A percentile compares a stretch with the other conserved stretches of the same genome.
Conservation (phyloP, 2,888 invertebrate genomes). For the Rhyacophila evoluta region DNA sequence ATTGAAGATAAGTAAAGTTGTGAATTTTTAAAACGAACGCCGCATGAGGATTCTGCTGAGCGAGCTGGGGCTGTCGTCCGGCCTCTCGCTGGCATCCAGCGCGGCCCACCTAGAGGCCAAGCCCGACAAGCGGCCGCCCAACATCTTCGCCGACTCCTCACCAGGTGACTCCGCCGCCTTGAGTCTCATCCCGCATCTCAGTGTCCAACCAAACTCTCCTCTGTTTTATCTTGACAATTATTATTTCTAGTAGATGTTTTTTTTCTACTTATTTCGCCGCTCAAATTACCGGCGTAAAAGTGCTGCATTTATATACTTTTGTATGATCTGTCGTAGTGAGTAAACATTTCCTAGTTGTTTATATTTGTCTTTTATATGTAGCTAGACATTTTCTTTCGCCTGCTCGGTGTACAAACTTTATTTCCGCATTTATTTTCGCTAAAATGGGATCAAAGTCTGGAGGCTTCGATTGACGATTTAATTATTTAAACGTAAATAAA, state of each 20-base stretch:
- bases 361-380: not conserved
- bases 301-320: not conserved
- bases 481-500: not conserved
- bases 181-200: not conserved
- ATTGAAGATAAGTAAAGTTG: too few species aligned
- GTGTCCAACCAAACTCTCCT: not conserved
- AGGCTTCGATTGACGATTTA: not conserved
- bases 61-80: conserved; percentile 70
- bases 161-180: conserved; percentile 47
- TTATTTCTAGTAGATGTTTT: not conserved
- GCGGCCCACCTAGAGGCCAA: conserved; percentile 68
- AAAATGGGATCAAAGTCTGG: conserved; percentile 48
- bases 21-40: conserved; percentile 52
- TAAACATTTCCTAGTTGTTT: conserved; percentile 6
- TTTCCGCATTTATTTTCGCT: not conserved
- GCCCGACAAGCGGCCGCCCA: conserved; percentile 65
- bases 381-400: not conserved
- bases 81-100: conserved; percentile 67
- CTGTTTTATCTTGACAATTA: not conserved
- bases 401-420: not conserved
- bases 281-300: not conserved
- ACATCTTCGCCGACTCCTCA: conserved; percentile 57
- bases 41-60: conserved; percentile 73
- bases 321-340: conserved; percentile 6
- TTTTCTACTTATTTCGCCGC: not conserved